A percentile compares a stretch with the other conserved stretches of the same genome.
These are phyloP conservation scores for Euplagia quadripunctaria DNA, from an alignment of 2,888 invertebrate genomes.

Conservation along the genomic window DNA sequence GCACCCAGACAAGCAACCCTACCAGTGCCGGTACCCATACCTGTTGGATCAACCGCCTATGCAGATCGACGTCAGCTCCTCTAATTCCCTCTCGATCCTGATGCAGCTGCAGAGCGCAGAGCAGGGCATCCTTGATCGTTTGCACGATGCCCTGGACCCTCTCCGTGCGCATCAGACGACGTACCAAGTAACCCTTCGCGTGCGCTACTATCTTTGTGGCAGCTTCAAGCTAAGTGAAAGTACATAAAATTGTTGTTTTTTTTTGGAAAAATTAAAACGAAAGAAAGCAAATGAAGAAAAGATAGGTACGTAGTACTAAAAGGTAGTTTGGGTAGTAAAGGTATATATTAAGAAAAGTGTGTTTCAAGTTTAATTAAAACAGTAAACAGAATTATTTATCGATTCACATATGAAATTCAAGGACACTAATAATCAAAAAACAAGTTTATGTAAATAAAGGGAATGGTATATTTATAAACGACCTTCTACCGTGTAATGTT, in stretches of 20 bases:
- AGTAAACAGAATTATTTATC: not conserved
- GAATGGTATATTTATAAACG: not conserved
- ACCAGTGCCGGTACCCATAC: constrained; percentile 65
- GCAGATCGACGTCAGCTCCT: constrained; percentile 90
- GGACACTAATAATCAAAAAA: not conserved
- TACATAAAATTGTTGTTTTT: constrained; percentile 70
- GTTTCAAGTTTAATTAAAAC: too few species aligned
- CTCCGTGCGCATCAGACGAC: constrained; percentile 93
- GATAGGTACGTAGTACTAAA: not conserved
- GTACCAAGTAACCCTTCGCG: constrained; percentile 92
- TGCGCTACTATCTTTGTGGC: constrained; percentile 90
- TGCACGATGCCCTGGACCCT: constrained; percentile 93
- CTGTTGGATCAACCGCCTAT: constrained; percentile 91
- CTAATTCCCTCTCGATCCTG: constrained; percentile 87
- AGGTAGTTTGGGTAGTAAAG: too few species aligned
- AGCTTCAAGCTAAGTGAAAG: constrained; percentile 79
- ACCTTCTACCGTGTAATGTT: not conserved
- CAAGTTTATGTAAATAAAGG: not conserved
- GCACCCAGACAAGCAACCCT: constrained; percentile 29
- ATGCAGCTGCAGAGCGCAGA: constrained; percentile 92
- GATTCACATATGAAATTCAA: not conserved
- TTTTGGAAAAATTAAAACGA: constrained; percentile 19
- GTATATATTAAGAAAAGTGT: too few species aligned
- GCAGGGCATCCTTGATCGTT: constrained; percentile 92
- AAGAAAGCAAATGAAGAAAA: not conserved